Conservation (phyloP, 1,140 invertebrate genomes). For the Drosophila repletoides region DNA sequence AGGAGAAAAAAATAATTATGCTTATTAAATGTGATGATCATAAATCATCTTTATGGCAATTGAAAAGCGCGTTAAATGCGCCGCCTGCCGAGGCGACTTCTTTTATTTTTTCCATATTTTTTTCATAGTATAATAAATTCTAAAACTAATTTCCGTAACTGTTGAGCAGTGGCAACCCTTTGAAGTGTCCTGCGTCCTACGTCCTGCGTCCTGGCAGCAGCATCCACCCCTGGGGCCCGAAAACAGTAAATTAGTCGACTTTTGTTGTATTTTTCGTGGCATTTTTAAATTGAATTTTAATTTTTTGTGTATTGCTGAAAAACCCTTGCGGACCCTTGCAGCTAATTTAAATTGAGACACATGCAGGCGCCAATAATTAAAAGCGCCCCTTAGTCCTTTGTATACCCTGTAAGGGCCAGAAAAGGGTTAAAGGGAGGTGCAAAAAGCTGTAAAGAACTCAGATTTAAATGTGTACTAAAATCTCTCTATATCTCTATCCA, state of each 20-base stretch:
- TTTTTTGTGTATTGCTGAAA: conserved; percentile 42
- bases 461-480: too few species aligned
- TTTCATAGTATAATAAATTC: conserved; percentile 57
- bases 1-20: conserved; percentile 58
- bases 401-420: conserved; percentile 11
- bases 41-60: conserved; percentile 81
- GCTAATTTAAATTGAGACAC: conserved; percentile 81
- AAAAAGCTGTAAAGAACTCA: too few species aligned
- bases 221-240: conserved; percentile 41
- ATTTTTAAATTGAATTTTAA: conserved; percentile 81
- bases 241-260: conserved; percentile 68
- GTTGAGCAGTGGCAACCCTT: conserved; percentile 56
- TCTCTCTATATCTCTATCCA: too few species aligned
- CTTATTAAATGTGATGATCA: conserved; percentile 73
- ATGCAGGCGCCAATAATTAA: conserved; percentile 79
- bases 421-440: neutral
- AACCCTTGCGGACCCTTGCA: conserved; percentile 39
- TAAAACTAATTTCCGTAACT: conserved; percentile 67
- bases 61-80: conserved; percentile 70
- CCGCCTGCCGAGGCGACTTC: neutral
- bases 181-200: conserved; percentile 60
- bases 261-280: conserved; percentile 74
- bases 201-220: too few species aligned
- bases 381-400: conserved; percentile 52
- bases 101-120: neutral